Base-by-base conservation (phyloP, 2,113 vertebrate genomes). In the Rutilus rutilus region DNA sequence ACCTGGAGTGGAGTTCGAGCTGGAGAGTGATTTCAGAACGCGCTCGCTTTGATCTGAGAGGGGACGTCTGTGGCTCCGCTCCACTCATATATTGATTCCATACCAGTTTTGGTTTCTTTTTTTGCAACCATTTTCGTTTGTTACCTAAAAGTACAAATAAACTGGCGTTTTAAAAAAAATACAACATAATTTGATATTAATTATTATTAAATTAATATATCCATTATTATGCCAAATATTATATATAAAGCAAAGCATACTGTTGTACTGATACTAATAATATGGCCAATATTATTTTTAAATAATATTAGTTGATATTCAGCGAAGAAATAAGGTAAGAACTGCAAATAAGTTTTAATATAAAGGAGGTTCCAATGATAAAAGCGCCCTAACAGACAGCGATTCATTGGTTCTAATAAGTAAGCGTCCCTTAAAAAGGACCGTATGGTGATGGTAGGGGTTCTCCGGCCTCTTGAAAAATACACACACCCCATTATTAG, bases 401-500 rank as follows among this genome's bases (percentile, higher is more conserved):
- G 62, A 39, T 54, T 57, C 65, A 25, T n/a, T 57, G 65, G 39
- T 25, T 83, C 27, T 36, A 57, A 39, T 83, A 36, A 71, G 45
- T 36, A 83, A 10, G 27, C 25, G 10, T 81, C 79, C 7, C 62
- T 57, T 50, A 21, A 47, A 67, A 19, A 85, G 54, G 79, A 87
- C 45, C 83, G 84, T 80, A 84, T 74, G 67, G 82, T 84, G 87
- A 86, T 84, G 65, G 65, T 65, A 82, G 78, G 74, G 21, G 27
- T 64, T 78, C 60, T 67, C 84, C 59, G 85, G 80, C 82, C 75
- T 84, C 62, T 78, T 57, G 60, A 77, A 42, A 71, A 73, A 54
- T 39, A 78, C 78, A 76, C 84, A 88, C 87, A 76, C 85, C 52
- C 84, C 75, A 80, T 88, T 86, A 88, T 86, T 57, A 76, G 65